phyloP scores from a whole-genome alignment of 2,797 vertebrate species.

The Sebastes taczanowskii region DNA sequence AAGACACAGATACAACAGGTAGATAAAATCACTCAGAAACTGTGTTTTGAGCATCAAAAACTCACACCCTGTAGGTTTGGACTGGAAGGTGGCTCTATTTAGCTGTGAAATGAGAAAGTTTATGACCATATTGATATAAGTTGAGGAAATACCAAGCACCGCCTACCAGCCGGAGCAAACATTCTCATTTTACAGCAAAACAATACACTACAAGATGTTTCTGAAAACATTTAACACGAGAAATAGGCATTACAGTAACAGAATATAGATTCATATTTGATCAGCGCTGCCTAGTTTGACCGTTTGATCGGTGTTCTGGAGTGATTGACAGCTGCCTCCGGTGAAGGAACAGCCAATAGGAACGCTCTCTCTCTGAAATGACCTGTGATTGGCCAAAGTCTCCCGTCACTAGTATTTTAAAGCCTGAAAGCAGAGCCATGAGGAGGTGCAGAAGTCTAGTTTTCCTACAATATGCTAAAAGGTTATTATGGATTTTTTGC shows the following conservation, averaged over 20 bases:
- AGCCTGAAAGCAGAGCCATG: background rate
- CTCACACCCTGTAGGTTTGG: background rate
- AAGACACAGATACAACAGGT: background rate
- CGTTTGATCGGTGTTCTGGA: rapidly evolving
- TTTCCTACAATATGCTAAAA: rapidly evolving
- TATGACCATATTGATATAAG: too few relatives aligned
- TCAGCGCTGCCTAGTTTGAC: background rate
- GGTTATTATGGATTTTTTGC: background rate
- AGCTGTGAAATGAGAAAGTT: too few relatives aligned
- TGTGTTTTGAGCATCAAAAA: background rate
- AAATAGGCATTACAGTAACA: background rate
- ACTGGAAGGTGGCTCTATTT: background rate
- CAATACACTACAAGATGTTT: background rate
- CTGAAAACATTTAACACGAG: background rate
- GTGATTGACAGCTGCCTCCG: too few relatives aligned
- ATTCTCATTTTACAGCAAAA: background rate
- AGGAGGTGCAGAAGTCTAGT: background rate
- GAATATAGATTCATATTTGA: background rate
- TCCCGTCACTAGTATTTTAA: background rate
- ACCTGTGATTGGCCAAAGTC: background rate
- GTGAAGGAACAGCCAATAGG: too few relatives aligned
- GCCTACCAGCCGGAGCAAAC: too few relatives aligned
- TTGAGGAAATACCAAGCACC: too few relatives aligned
- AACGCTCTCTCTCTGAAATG: background rate
- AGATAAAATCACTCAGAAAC: background rate